Evolutionary conservation across 2,888 invertebrate species (phyloP), one percentile per base, ranked within the genome.

Genomic region (Amblyteles armatorius): DNA sequence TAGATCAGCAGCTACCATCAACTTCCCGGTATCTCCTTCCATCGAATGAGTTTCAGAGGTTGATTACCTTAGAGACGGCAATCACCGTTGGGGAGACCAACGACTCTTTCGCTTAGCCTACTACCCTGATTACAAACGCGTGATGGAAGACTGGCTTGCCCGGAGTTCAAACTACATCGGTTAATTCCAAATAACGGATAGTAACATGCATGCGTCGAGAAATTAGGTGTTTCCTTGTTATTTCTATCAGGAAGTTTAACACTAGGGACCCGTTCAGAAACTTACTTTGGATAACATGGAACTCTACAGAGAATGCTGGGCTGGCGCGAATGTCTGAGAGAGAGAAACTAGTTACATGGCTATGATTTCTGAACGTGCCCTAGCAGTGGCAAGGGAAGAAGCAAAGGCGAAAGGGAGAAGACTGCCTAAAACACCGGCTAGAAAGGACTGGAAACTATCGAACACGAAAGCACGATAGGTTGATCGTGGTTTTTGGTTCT

Each of bases 51-150:
- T 63, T 63, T 63, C 33, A 63, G 33, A 63, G 29, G 33, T 29
- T 63, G 29, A 63, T 63, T 63, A 63, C 63, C 29, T 33, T 33
- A 33, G 29, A 33, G 63, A 16, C 33, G 33, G 29, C 63, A 29
- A 63, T 63, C 29, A 63, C 29, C 6, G 60, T 13, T 63, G 26
- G 29, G 29, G 5, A 63, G 60, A 29, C 60, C 26, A 63, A 63
- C 60, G 33, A 63, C 63, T 63, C 29, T 63, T 63, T 63, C 63
- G 63, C 33, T 63, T 33, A 63, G 29, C 63, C 26, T 26, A 63
- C 63, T 63, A 63, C 29, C 63, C 29, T 63, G 63, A 29, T 63
- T 63, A 63, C 29, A 1, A 33, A 16, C 16, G 63, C 33, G 33
- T n/a, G 63, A 33, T 63, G 13, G 16, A 29, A 63, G 29, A 63